Percentiles rank a stretch among this genome's conserved stretches.
Conservation (phyloP, 2,888 invertebrate genomes). For the Apodemia mormo region DNA sequence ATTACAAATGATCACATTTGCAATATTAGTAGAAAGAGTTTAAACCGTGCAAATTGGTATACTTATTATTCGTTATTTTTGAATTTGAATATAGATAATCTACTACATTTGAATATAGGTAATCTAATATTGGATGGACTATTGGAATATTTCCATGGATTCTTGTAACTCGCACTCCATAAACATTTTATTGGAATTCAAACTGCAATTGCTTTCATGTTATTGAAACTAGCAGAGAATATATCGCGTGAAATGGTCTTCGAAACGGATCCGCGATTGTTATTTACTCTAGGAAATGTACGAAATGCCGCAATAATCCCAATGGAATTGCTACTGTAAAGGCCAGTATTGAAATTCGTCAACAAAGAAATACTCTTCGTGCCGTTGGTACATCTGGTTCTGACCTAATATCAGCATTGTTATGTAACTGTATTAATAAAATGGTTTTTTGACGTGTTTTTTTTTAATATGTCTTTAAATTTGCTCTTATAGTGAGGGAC, state of each 20-base stretch:
- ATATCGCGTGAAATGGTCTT: constrained; percentile 7
- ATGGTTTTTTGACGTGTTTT: too few relatives aligned
- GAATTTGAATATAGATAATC: too few relatives aligned
- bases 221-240: neutral
- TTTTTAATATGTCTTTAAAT: too few relatives aligned
- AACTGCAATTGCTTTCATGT: constrained; percentile 10
- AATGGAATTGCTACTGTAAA: constrained; percentile 4
- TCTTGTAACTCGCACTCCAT: neutral
- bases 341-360: neutral
- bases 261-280: constrained; percentile 7
- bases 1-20: too few relatives aligned
- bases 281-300: constrained; percentile 11
- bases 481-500: too few relatives aligned
- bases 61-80: too few relatives aligned
- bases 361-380: neutral
- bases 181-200: constrained; percentile 10
- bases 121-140: too few relatives aligned
- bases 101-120: too few relatives aligned
- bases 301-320: constrained; percentile 9
- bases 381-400: neutral
- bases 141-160: too few relatives aligned
- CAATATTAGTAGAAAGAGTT: too few relatives aligned
- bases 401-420: neutral
- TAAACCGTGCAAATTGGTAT: too few relatives aligned
- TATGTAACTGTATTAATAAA: neutral